These are phyloP conservation scores for Drosophila meridionalis DNA, from an alignment of 2,888 invertebrate species.

Conservation along the genomic window DNA sequence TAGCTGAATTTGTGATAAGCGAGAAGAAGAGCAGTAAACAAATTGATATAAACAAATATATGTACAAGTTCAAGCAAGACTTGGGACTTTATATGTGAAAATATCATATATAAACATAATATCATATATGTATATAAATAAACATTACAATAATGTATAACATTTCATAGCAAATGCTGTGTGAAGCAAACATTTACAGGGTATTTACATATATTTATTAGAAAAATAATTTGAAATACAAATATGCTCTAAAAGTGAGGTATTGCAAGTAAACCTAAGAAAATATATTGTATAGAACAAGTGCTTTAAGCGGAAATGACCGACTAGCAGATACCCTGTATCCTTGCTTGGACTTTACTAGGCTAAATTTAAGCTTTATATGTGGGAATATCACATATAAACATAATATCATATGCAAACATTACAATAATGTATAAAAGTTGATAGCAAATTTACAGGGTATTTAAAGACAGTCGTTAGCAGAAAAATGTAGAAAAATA, in stretches of 20 bases:
- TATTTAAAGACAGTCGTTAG: background rate
- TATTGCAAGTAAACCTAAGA: background rate
- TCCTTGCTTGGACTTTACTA: background rate
- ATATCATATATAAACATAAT: background rate
- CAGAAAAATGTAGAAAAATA: background rate
- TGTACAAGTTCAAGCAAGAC: no score
- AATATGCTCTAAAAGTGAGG: background rate
- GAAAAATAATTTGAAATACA: background rate
- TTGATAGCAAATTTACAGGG: background rate
- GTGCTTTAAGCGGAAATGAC: background rate
- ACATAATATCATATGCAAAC: background rate
- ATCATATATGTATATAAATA: background rate
- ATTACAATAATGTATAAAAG: background rate
- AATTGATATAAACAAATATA: background rate
- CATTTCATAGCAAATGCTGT: background rate
- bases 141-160: background rate
- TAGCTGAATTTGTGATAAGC: background rate
- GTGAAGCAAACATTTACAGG: background rate
- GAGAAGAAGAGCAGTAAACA: background rate
- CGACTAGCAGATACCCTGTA: background rate
- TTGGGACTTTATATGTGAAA: background rate
- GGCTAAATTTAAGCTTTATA: background rate
- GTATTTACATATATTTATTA: background rate
- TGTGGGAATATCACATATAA: background rate
- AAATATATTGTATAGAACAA: background rate